Evolutionary conservation across 2,113 vertebrate genomes (phyloP), one percentile per base, ranked within the genome.

Genomic region (Pangasianodon gigas): DNA sequence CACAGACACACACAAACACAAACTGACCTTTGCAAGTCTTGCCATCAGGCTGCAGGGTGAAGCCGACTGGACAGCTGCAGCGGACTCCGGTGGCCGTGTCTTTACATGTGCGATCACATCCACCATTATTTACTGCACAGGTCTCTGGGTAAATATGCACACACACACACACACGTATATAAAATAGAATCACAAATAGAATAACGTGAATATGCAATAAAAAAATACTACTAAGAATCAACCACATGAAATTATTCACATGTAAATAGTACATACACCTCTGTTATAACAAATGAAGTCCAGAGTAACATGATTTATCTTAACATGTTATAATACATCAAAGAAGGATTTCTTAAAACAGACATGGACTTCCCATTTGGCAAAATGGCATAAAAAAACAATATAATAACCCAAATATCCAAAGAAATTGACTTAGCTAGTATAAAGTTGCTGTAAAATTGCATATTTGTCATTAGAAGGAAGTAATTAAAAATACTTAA

Each of bases 1-100:
- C 44, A 89, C 84, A 84, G 16, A 69, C 29, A 44, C 51, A 77
- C 32, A 74, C 85, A 85, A 44, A 86, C 51, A 82, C 60, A 85
- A 65, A 94, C 98, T 97, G 93, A 99, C 98, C 98, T 99, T 99
- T 99, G 94, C 98, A 99, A 1, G 98, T 99, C 95, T 99, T 99
- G 90, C 98, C 98, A 24, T 99, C 98, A 0, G 98, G 97, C 94
- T 99, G 98, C 90, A 99, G 96, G 8, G 97, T 99, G 94, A 99
- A 99, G 91, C 98, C 98, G 52, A 98, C 98, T 0, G 98, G 98
- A 94, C 98, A 99, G 95, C 98, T 99, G 94, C 98, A 99, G 26
- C 98, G 97, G 19, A 99, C 98, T 52, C 98, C 98, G 0, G 98
- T 99, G 84, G 98, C 98, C 0, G 98, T 99, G 94, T 99, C 98